Evolutionary conservation across 2,888 invertebrate species (phyloP).

Genomic region (Sinohyriopsis cumingii): DNA sequence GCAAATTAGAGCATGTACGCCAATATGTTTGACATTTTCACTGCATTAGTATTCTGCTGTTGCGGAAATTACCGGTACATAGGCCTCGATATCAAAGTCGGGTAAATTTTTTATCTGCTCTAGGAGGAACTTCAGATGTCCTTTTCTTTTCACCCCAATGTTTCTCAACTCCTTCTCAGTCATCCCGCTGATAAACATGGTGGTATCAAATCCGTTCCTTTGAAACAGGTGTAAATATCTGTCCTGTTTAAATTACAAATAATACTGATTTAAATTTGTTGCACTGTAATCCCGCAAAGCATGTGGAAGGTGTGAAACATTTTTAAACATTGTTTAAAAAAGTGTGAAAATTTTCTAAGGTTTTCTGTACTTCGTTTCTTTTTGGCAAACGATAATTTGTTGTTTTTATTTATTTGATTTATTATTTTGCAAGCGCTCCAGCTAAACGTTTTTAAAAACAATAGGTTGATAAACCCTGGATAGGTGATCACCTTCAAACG

Average conservation of each 20-base stretch:
- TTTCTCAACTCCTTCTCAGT: conserved; percentile 51
- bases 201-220: conserved; percentile 56
- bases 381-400: no score
- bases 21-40: no score
- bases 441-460: no score
- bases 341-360: no score
- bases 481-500: no score
- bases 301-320: not conserved
- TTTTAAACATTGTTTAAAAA: no score
- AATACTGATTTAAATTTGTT: not conserved
- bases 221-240: conserved; percentile 24
- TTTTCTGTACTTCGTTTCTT: no score
- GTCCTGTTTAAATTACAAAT: conserved; percentile 3
- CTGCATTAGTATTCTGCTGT: no score
- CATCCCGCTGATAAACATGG: conserved; percentile 56
- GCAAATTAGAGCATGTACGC: no score
- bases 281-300: not conserved
- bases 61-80: conserved; percentile 48
- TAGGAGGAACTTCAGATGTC: conserved; percentile 33
- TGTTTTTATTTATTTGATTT: no score
- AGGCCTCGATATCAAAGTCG: conserved; percentile 49
- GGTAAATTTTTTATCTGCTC: conserved; percentile 50
- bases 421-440: no score
- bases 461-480: no score
- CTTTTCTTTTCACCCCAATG: conserved; percentile 49